Evolutionary conservation across 2,797 vertebrate species (phyloP).

Genomic region (Acipenser transmontanus): DNA sequence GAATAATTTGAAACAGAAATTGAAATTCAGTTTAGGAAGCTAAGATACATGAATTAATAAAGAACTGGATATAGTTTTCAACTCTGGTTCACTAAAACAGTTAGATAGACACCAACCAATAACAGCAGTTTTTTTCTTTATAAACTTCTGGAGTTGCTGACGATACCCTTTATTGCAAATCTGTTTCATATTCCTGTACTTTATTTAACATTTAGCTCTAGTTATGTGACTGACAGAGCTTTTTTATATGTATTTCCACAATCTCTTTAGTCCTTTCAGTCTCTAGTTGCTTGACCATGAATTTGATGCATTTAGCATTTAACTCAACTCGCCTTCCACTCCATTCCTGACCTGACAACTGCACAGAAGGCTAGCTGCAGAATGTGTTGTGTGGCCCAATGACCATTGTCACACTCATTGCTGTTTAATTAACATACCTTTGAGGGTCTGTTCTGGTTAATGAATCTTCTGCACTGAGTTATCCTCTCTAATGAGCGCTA

Average conservation of each 20-base stretch:
- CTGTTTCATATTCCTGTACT: neutral
- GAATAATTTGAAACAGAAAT: too few relatives aligned
- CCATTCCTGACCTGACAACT: slow-evolving; percentile 8
- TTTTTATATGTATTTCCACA: neutral
- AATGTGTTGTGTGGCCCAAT: neutral
- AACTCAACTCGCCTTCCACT: slow-evolving; percentile 28
- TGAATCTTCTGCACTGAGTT: slow-evolving; percentile 56
- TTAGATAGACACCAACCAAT: too few relatives aligned
- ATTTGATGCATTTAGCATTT: slow-evolving; percentile 32
- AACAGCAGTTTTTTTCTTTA: too few relatives aligned
- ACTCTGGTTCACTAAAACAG: too few relatives aligned
- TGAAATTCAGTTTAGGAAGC: too few relatives aligned
- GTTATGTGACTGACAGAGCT: too few relatives aligned
- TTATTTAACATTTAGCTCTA: neutral
- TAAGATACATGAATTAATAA: too few relatives aligned
- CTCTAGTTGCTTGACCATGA: slow-evolving; percentile 40
- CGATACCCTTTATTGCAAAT: neutral
- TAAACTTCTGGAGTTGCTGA: neutral
- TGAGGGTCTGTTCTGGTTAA: slow-evolving; percentile 50
- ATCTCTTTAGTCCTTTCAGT: neutral
- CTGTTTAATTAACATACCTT: slow-evolving; percentile 49
- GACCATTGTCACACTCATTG: slow-evolving; percentile 23
- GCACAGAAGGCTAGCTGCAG: slow-evolving; percentile 15
- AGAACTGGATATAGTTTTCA: too few relatives aligned
- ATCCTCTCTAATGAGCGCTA: slow-evolving; percentile 74